phyloP scores from a whole-genome alignment of 2,113 vertebrate genomes.

The Pelobates fuscus region DNA sequence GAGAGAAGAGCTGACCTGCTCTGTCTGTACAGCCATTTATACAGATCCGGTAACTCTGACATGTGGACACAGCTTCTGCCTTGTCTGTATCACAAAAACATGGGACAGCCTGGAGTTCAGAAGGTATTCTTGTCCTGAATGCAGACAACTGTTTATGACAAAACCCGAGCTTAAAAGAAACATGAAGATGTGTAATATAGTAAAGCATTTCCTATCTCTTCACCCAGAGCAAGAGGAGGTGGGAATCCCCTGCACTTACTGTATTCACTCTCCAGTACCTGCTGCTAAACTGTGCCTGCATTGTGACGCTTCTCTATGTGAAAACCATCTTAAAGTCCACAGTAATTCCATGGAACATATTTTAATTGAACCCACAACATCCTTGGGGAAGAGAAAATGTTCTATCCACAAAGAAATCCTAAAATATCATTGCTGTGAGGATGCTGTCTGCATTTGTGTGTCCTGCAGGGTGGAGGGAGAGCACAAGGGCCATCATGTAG shows the following conservation, averaged over 20 bases:
- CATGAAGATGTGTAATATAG: background rate
- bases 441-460: too few species aligned
- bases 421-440: too few species aligned
- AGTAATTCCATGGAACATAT: too few species aligned
- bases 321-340: too few species aligned
- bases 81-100: slow-evolving; percentile 71
- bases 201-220: background rate
- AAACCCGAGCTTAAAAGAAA: background rate
- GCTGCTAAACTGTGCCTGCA: too few species aligned
- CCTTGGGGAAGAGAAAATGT: too few species aligned
- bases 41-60: slow-evolving; percentile 74
- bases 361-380: too few species aligned
- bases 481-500: too few species aligned
- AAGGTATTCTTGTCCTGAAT: slow-evolving; percentile 68
- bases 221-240: background rate
- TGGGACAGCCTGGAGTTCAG: slow-evolving; percentile 67
- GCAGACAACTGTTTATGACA: slow-evolving; percentile 62
- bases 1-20: slow-evolving; percentile 62
- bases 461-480: too few species aligned
- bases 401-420: too few species aligned
- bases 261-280: background rate
- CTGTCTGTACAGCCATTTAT: slow-evolving; percentile 76
- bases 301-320: too few species aligned
- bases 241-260: background rate
- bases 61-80: too few species aligned